Evolutionary conservation across 2,113 vertebrate genomes (phyloP).

Genomic region (Xiphorhynchus elegans): DNA sequence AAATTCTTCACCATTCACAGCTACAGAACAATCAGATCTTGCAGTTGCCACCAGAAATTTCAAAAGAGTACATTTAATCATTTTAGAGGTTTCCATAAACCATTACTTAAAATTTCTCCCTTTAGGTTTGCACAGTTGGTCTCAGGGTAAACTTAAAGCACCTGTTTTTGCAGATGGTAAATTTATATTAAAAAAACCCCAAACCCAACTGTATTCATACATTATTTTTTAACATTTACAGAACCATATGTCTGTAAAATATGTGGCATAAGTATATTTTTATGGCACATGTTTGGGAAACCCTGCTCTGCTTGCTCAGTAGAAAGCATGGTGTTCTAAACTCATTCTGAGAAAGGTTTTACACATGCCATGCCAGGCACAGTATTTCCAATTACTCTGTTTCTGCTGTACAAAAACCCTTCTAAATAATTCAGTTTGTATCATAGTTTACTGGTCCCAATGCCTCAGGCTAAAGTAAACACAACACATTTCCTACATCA

Average conservation of each 20-base stretch:
- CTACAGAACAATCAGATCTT: neutral
- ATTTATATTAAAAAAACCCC: neutral
- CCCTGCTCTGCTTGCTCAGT: neutral
- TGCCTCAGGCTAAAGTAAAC: constrained; percentile 35
- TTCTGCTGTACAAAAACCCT: neutral
- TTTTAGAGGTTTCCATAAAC: constrained; percentile 32
- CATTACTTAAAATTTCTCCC: constrained; percentile 31
- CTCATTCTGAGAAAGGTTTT: neutral
- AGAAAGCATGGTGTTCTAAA: neutral
- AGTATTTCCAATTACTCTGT: neutral
- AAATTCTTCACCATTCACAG: neutral
- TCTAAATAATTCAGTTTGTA: constrained; percentile 21
- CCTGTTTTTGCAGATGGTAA: constrained; percentile 36
- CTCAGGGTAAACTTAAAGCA: constrained; percentile 50
- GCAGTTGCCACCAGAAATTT: constrained; percentile 1
- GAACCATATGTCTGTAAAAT: constrained; percentile 41
- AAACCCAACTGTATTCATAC: neutral
- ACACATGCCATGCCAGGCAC: neutral
- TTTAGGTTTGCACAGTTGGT: constrained; percentile 43
- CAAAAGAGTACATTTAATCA: constrained; percentile 22
- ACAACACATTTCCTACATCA: neutral
- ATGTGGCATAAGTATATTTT: constrained; percentile 3
- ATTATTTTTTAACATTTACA: constrained; percentile 51
- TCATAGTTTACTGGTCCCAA: constrained; percentile 22
- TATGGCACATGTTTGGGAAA: constrained; percentile 15